Conservation (phyloP, 2,797 vertebrate genomes). For the Chromis chromis region DNA sequence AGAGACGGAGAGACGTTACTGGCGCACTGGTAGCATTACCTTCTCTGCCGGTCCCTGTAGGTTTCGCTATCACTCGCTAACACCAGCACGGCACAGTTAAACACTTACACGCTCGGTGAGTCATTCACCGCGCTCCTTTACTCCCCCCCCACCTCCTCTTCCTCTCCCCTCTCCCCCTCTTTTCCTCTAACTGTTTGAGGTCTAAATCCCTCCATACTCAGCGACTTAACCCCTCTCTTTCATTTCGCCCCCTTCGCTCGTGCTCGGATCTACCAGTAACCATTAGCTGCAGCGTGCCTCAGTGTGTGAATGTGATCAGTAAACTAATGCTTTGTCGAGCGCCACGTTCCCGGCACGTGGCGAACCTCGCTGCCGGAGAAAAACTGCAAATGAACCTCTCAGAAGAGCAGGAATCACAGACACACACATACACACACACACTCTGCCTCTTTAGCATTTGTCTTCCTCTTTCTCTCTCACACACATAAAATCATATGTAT, state of each 20-base stretch:
- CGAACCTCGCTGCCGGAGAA: conserved; percentile 59
- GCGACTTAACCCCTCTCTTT: conserved; percentile 85
- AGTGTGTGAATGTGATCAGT: conserved; percentile 69
- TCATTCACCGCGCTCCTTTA: conserved; percentile 55
- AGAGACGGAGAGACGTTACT: conserved; percentile 34
- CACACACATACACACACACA: conserved; percentile 26
- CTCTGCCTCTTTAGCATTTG: conserved; percentile 16
- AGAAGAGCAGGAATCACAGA: conserved; percentile 20
- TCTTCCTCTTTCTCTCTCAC: conserved; percentile 9
- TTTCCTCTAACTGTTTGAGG: conserved; percentile 75
- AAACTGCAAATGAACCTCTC: conserved; percentile 79
- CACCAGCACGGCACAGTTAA: conserved; percentile 71
- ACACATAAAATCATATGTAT: neutral
- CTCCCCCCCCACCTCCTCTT: neutral
- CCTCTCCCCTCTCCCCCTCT: conserved; percentile 12
- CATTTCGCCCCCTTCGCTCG: conserved; percentile 77
- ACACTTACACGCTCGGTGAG: conserved; percentile 71
- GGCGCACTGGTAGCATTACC: conserved; percentile 43
- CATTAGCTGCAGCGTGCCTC: conserved; percentile 65
- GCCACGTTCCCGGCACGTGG: conserved; percentile 81
- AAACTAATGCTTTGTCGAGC: conserved; percentile 71
- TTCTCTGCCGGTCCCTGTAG: conserved; percentile 56
- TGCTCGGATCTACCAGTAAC: conserved; percentile 77
- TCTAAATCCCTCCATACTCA: conserved; percentile 86
- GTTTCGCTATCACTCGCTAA: conserved; percentile 69